These are phyloP conservation scores for Callithrix jacchus DNA, from an alignment of 2,113 vertebrate species.

Conservation along the genomic window DNA sequence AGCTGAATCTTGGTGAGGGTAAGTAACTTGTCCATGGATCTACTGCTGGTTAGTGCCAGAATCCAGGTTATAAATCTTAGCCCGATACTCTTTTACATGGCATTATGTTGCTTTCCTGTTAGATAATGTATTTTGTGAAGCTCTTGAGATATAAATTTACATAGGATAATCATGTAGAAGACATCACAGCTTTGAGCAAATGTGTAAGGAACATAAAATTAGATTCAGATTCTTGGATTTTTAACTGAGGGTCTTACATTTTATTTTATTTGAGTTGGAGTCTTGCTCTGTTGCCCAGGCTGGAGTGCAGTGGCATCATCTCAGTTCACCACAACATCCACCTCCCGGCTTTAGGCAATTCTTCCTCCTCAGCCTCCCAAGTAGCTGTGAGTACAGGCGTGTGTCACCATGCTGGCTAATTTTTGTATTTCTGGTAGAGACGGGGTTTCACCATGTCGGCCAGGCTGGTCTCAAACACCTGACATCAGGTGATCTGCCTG, in stretches of 20 bases:
- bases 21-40: neutral
- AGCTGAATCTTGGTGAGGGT: neutral
- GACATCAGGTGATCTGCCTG: no score
- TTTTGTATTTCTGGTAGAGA: no score
- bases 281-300: no score
- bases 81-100: neutral
- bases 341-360: no score
- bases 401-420: no score
- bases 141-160: neutral
- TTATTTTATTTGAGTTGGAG: neutral
- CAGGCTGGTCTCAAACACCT: no score
- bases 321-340: no score
- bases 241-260: neutral
- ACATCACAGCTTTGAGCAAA: neutral
- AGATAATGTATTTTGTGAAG: slow-evolving; percentile 3
- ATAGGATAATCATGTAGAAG: neutral
- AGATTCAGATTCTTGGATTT: neutral
- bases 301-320: no score
- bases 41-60: neutral
- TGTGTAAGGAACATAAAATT: neutral
- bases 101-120: neutral
- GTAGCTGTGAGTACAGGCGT: no score
- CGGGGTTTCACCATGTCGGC: no score
- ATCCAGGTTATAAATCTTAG: neutral
- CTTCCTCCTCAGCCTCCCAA: no score